Percentiles rank a stretch among this genome's conserved stretches.
Evolutionary conservation across 2,888 invertebrate species (phyloP).

Genomic region (Eustalomyia histrio): DNA sequence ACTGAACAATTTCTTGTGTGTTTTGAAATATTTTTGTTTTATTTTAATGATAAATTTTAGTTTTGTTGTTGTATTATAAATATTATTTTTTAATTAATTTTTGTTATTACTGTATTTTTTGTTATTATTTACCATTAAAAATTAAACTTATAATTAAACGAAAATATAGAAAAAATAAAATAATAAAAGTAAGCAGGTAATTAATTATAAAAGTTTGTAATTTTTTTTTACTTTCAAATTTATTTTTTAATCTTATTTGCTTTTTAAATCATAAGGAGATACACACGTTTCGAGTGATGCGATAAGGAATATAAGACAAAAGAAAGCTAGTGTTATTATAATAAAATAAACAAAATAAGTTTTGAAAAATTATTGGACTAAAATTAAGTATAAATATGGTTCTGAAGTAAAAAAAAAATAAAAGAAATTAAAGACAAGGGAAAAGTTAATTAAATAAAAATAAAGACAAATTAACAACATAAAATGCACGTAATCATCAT

Average conservation of each 20-base stretch:
- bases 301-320: background rate
- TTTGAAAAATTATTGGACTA: conserved; percentile 37
- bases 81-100: conserved; percentile 29
- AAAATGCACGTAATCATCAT: conserved; percentile 47
- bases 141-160: conserved; percentile 55
- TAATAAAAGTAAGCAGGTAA: conserved; percentile 33
- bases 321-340: background rate
- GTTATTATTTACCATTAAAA: conserved; percentile 58
- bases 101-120: conserved; percentile 38
- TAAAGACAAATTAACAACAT: conserved; percentile 24
- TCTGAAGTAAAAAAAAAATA: conserved; percentile 26
- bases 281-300: conserved; percentile 38
- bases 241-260: conserved; percentile 23
- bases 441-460: conserved; percentile 25
- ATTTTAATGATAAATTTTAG: conserved; percentile 50
- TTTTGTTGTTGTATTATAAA: conserved; percentile 43
- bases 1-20: conserved; percentile 36
- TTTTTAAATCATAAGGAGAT: conserved; percentile 20
- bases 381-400: conserved; percentile 46
- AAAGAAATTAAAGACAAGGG: background rate
- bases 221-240: conserved; percentile 38
- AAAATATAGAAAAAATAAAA: conserved; percentile 35
- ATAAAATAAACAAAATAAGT: conserved; percentile 30
- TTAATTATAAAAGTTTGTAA: conserved; percentile 58
- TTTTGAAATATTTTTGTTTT: conserved; percentile 32